Conservation (phyloP, 2,888 invertebrate genomes). For the Ashinkailepas kermadecensis region DNA sequence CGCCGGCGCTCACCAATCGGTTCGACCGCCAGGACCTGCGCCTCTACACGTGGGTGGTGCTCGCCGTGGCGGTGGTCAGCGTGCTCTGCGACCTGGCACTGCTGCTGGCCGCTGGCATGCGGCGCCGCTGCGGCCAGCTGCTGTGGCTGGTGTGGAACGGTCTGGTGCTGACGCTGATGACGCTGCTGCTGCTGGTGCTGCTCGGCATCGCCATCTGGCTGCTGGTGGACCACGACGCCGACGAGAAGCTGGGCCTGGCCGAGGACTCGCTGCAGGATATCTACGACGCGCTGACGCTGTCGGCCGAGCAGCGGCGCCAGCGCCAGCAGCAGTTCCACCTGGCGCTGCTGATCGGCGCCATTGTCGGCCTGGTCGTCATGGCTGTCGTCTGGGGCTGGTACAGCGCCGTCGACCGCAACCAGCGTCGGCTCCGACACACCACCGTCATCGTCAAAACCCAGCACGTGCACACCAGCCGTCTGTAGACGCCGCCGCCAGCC, state of each 20-base stretch:
- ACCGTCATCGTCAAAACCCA: conserved; percentile 7
- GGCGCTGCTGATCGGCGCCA: background rate
- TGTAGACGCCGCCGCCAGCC: background rate
- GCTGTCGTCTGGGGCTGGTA: conserved; percentile 14
- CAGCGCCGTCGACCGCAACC: background rate
- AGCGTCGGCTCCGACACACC: conserved; percentile 12
- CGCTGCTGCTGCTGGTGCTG: background rate
- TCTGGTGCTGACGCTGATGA: background rate
- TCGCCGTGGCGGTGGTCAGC: background rate
- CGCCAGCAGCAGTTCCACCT: background rate
- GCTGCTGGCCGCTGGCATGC: background rate
- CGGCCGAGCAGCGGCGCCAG: background rate
- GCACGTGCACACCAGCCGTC: conserved; percentile 23
- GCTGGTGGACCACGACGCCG: conserved; percentile 1
- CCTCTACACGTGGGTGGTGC: background rate
- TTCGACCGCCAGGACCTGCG: background rate
- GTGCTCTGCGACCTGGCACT: background rate
- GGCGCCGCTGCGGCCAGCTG: conserved; percentile 10
- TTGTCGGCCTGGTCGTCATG: background rate
- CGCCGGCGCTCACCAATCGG: background rate
- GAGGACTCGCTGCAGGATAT: background rate
- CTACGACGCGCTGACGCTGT: no score
- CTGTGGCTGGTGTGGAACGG: conserved; percentile 9
- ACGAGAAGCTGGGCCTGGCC: background rate
- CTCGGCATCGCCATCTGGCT: conserved; percentile 15